Base-by-base conservation (phyloP, 2,113 vertebrate species). In the Apteryx mantelli region DNA sequence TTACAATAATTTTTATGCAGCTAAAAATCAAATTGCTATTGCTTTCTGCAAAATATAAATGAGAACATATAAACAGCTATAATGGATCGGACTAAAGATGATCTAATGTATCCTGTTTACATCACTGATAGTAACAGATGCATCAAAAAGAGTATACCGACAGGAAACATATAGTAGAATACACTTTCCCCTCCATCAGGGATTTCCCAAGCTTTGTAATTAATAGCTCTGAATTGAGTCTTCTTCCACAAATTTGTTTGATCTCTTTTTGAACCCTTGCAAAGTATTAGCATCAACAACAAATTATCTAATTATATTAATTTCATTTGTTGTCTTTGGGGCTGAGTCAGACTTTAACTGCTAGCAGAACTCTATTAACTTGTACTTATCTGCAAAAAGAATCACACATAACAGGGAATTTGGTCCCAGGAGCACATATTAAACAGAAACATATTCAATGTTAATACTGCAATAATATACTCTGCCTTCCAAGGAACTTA, bases 391-490 rank as follows among this genome's bases (percentile, higher is more conserved):
- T 91, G 75, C 53, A 86, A 48, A 86, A 95, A 83, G 16, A 21
- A 88, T 81, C 76, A 55, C 84, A 63, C 48, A 78, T 56, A 89
- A 92, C 13, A 68, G 73, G 34, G 75, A 93, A 71, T 86, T 90
- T 90, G 60, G 58, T 88, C 79, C 78, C 82, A 78, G 82, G 68
- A 94, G 50, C 14, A 86, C 28, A 36, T 71, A 88, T 91, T 95
- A 91, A 96, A 78, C 30, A 96, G 84, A 91, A 95, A 95, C 64
- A 71, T 78, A 78, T 83, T 86, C 11, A 55, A 24, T 0, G 2
- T 75, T 95, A 95, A 91, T 78, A 52, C 48, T 86, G 60, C 71
- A 95, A 48, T 89, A 92, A 91, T 81, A 93, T 81, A 68, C 36
- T 13, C 58, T 44, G 34, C 76, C 68, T 96, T 93, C 55, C 48